Conservation (phyloP, 2,797 vertebrate genomes). For the Lateolabrax maculatus region DNA sequence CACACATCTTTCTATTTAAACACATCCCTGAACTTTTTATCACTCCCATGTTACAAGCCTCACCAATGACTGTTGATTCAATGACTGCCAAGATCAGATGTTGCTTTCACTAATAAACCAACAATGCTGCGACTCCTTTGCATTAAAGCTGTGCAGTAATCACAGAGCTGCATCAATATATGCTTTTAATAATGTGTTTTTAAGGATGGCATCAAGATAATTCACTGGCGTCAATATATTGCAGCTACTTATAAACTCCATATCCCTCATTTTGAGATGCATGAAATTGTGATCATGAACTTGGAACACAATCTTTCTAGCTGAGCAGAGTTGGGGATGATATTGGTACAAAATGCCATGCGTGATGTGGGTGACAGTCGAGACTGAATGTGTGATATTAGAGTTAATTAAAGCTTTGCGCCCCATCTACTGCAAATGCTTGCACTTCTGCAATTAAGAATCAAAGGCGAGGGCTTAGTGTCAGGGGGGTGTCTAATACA, state of each 20-base stretch:
- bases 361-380: constrained; percentile 88
- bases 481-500: constrained; percentile 90
- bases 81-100: constrained; percentile 36
- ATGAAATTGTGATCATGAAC: constrained; percentile 87
- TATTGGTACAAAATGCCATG: constrained; percentile 84
- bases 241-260: constrained; percentile 75
- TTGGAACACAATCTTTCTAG: constrained; percentile 83
- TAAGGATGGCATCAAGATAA: constrained; percentile 74
- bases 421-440: constrained; percentile 89
- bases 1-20: constrained; percentile 46
- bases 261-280: constrained; percentile 85
- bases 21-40: constrained; percentile 57
- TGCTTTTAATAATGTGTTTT: constrained; percentile 71
- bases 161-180: constrained; percentile 53
- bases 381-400: constrained; percentile 91
- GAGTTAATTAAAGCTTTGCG: constrained; percentile 93
- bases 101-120: constrained; percentile 49
- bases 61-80: constrained; percentile 48
- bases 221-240: constrained; percentile 78
- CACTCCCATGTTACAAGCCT: constrained; percentile 41
- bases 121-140: constrained; percentile 50
- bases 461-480: constrained; percentile 91
- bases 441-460: constrained; percentile 91
- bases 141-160: constrained; percentile 48
- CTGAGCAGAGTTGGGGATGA: constrained; percentile 80